phyloP scores from a whole-genome alignment of 2,888 invertebrate species.

The Pantelozetes paolii region DNA sequence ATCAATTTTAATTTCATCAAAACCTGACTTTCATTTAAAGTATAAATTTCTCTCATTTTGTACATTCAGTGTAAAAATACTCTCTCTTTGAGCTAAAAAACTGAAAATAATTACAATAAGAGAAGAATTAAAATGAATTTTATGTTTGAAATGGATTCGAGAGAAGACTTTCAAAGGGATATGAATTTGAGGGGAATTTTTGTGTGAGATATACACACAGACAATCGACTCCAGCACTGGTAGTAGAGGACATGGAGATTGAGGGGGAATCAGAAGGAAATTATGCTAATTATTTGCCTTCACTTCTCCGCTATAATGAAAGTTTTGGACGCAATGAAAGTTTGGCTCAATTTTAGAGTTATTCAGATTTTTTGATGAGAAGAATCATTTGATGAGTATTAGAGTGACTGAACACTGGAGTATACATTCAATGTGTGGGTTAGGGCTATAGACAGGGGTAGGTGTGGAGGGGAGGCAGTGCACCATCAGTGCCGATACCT shows the following conservation, averaged over 20 bases:
- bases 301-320: not conserved
- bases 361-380: conserved; percentile 27
- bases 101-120: too few species aligned
- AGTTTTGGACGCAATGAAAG: conserved; percentile 19
- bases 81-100: not conserved
- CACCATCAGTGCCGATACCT: not conserved
- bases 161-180: too few species aligned
- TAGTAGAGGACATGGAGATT: not conserved
- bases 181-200: conserved; percentile 6
- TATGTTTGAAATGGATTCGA: too few species aligned
- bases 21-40: not conserved
- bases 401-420: not conserved
- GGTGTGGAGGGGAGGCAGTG: not conserved
- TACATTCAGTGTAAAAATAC: too few species aligned
- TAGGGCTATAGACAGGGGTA: not conserved
- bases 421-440: not conserved
- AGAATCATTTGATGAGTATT: conserved; percentile 9
- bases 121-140: too few species aligned
- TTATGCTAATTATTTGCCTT: conserved; percentile 34
- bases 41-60: too few species aligned
- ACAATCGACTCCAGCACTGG: not conserved
- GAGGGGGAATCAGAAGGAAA: conserved; percentile 11
- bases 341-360: conserved; percentile 21
- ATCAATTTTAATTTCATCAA: too few species aligned
- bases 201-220: not conserved